Conservation (phyloP, 2,113 vertebrate genomes). For the Tragulus kanchil region DNA sequence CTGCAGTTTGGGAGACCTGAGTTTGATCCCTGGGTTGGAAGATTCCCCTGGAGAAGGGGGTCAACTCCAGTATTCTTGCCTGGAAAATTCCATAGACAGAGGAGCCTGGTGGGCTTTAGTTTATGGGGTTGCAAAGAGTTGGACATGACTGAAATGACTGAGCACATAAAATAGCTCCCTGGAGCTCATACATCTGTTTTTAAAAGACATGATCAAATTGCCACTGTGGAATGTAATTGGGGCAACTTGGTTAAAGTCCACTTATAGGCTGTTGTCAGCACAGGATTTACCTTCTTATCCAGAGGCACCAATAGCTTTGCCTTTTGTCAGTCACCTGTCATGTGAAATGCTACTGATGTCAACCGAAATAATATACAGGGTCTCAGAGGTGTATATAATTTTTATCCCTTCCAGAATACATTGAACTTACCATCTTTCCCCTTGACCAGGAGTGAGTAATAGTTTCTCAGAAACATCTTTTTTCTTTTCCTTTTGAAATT, state of each 20-base stretch:
- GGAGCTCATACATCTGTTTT: neutral
- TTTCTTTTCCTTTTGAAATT: neutral
- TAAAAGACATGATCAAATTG: neutral
- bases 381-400: neutral
- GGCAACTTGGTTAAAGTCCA: neutral
- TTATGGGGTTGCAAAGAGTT: neutral
- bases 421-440: conserved; percentile 23
- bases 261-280: neutral
- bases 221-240: neutral
- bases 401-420: neutral
- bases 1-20: neutral
- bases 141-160: neutral
- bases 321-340: conserved; percentile 29
- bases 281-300: neutral
- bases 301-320: neutral
- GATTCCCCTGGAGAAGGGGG: neutral
- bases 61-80: neutral
- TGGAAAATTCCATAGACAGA: neutral
- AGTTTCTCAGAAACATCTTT: neutral
- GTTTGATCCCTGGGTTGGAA: neutral
- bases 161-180: neutral
- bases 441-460: neutral
- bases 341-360: neutral
- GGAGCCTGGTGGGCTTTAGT: neutral
- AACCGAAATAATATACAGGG: neutral